Conservation (phyloP, 2,888 invertebrate genomes). For the Pasiphila rectangulata region DNA sequence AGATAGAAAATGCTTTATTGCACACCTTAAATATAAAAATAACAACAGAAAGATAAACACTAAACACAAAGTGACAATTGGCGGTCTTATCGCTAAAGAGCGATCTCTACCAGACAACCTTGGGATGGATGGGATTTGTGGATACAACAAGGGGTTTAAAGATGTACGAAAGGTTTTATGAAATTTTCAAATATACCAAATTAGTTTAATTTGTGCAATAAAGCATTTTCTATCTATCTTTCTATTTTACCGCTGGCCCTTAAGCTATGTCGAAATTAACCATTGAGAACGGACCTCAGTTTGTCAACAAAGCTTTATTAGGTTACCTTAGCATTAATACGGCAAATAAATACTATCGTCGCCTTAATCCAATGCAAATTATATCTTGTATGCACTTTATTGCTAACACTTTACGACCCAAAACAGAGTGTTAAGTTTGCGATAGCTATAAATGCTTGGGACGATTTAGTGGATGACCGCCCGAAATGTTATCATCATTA, state of each 20-base stretch:
- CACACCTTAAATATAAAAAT: no score
- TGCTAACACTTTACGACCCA: conserved; percentile 57
- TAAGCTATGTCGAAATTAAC: not conserved
- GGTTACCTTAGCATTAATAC: conserved; percentile 4
- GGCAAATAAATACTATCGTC: conserved; percentile 17
- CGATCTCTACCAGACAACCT: no score
- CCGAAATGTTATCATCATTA: conserved; percentile 27
- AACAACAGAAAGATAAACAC: no score
- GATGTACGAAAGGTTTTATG: no score
- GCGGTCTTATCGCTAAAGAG: no score
- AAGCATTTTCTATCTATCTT: no score
- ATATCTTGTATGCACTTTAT: conserved; percentile 62
- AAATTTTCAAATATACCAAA: not conserved
- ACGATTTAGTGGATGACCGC: conserved; percentile 14
- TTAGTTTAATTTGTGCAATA: not conserved
- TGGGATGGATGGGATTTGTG: no score
- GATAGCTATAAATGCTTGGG: conserved; percentile 46
- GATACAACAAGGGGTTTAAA: no score
- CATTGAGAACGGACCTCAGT: not conserved
- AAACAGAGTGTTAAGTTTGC: conserved; percentile 66
- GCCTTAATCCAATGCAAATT: conserved; percentile 56
- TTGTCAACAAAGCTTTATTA: not conserved
- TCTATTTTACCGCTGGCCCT: no score
- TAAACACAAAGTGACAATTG: no score
- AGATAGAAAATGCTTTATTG: no score